Conservation (phyloP, 1,140 invertebrate species). For the Leucophenga varia region DNA sequence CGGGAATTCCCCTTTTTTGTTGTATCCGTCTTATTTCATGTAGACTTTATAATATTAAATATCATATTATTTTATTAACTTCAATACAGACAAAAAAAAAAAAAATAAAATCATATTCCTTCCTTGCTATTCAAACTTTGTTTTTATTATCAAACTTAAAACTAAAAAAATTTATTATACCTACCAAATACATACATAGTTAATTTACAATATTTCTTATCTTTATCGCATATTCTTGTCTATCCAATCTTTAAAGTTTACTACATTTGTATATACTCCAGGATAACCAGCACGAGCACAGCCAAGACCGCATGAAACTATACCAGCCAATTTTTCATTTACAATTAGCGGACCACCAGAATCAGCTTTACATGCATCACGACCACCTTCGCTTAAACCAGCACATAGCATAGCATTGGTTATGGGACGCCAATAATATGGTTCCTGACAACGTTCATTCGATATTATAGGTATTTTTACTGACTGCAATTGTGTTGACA, state of each 20-base stretch:
- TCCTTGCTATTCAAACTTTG: no score
- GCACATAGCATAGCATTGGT: conserved; percentile 70
- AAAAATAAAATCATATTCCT: no score
- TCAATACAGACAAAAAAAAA: no score
- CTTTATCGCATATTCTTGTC: no score
- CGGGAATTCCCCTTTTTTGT: no score
- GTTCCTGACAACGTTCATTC: conserved; percentile 55
- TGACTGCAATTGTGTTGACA: conserved; percentile 26
- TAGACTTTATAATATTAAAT: no score
- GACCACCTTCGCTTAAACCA: conserved; percentile 56
- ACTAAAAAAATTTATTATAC: no score
- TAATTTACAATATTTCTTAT: no score
- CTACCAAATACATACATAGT: no score
- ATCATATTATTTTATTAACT: no score
- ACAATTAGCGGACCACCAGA: conserved; percentile 55
- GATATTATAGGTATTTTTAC: conserved; percentile 38
- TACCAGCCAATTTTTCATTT: conserved; percentile 57
- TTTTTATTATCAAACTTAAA: no score
- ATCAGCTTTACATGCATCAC: conserved; percentile 60
- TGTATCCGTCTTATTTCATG: no score
- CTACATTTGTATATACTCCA: conserved; percentile 68
- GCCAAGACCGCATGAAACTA: conserved; percentile 69
- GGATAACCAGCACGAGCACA: conserved; percentile 65
- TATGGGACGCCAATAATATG: conserved; percentile 55
- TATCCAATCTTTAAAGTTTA: conserved; percentile 57